Evolutionary conservation across 2,888 invertebrate genomes (phyloP), one percentile per base, ranked within the genome.

Genomic region (Conops quadrifasciatus): DNA sequence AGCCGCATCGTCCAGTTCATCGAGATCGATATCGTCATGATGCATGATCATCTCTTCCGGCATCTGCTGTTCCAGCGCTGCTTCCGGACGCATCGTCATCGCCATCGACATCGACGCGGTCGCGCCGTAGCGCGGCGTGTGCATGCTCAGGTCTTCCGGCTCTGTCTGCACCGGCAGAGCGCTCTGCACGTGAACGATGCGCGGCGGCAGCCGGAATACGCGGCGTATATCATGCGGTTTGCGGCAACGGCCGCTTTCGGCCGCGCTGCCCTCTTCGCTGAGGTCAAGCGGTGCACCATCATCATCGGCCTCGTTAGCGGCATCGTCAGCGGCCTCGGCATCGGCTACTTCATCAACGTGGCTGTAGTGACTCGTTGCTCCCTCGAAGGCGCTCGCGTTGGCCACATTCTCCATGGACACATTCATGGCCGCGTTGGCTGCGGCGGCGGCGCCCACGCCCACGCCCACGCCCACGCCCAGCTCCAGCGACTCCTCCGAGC

Each of bases 101-200:
- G 59, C 9, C 2, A 30, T n/a, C 63, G 47, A 24, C 5, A 56
- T 30, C 21, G 62, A 62, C 36, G 36, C 9, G 36, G 4, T 36
- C 36, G 9, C 4, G 4, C 9, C 36, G 36, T 9, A 36, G 9
- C 83, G 81, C 1, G 85, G 83, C 71, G 84, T 81, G 62, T 88
- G 90, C 89, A 95, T 91, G 70, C 94, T 94, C 75, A 96, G 88
- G 84, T 96, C 96, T 84, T 96, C 95, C 9, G 96, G 96, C 84
- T 95, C 95, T 2, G 95, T 95, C 87, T 96, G 96, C 84, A 93
- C 94, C 21, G 95, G 94, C 63, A 90, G 82, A 45, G 81, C 81
- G 73, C 77, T 81, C 71, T 80, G 74, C 60, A 83, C 79, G 71
- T 83, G 87, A 75, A 82, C 79, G 71, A 85, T 83, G 53, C 87